A percentile compares a stretch with the other conserved stretches of the same genome.
Conservation (phyloP, 1,140 invertebrate genomes). For the Bursaphelenchus mucronatus region DNA sequence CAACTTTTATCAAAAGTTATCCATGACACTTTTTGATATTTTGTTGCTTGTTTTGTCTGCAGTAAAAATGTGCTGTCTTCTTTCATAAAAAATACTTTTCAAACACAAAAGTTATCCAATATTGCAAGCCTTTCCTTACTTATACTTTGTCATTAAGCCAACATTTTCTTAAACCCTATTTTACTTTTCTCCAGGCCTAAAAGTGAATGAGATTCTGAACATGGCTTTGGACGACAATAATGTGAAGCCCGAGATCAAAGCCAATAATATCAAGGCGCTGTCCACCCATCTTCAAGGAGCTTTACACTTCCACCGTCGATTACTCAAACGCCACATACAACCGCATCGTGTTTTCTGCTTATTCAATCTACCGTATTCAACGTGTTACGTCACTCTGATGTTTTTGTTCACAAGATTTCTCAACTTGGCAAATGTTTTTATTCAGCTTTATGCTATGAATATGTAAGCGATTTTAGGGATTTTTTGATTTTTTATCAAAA, state of each 20-base stretch:
- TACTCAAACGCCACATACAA: slow-evolving; percentile 35
- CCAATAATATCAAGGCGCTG: slow-evolving; percentile 34
- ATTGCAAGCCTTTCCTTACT: too few relatives aligned
- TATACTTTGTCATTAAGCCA: too few relatives aligned
- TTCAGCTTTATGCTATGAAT: slow-evolving; percentile 43
- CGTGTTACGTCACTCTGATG: slow-evolving; percentile 45
- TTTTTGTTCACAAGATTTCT: slow-evolving; percentile 49
- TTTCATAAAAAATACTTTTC: too few relatives aligned
- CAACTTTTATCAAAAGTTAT: too few relatives aligned
- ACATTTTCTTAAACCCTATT: neutral
- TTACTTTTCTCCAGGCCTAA: slow-evolving; percentile 28
- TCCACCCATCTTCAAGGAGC: slow-evolving; percentile 43
- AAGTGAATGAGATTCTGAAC: slow-evolving; percentile 39
- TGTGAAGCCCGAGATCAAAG: slow-evolving; percentile 49
- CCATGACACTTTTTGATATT: too few relatives aligned
- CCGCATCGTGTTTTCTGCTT: slow-evolving; percentile 40
- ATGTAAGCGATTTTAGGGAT: neutral
- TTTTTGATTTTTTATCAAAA: slow-evolving; percentile 1
- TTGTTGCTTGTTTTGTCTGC: too few relatives aligned
- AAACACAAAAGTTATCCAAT: too few relatives aligned
- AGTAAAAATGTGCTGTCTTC: too few relatives aligned
- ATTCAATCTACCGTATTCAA: slow-evolving; percentile 47
- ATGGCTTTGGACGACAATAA: slow-evolving; percentile 46
- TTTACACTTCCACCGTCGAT: slow-evolving; percentile 44
- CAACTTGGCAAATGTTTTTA: slow-evolving; percentile 31